Conservation (phyloP, 2,888 invertebrate genomes). For the Polymixis flavicincta region DNA sequence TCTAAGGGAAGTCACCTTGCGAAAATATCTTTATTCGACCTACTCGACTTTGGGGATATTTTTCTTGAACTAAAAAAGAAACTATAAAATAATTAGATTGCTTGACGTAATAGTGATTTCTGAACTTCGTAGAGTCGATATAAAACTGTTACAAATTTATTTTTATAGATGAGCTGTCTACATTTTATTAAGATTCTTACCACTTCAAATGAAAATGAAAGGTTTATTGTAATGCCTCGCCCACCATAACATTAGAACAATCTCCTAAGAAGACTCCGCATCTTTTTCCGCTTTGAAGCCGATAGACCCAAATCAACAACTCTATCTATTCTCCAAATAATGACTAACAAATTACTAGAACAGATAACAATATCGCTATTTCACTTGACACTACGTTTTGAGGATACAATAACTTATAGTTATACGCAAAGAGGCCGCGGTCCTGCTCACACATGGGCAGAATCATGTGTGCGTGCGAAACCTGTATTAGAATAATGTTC, state of each 20-base stretch:
- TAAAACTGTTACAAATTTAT: conserved; percentile 43
- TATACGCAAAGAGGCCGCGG: conserved; percentile 76
- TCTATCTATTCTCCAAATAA: conserved; percentile 14
- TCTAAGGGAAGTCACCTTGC: conserved; percentile 73
- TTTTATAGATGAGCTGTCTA: conserved; percentile 20
- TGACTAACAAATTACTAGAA: conserved; percentile 48
- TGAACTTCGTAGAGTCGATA: conserved; percentile 25
- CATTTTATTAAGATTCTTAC: neutral
- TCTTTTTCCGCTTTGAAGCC: conserved; percentile 1
- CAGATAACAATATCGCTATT: conserved; percentile 54
- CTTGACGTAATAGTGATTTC: conserved; percentile 30
- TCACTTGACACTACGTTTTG: conserved; percentile 63
- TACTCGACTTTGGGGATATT: conserved; percentile 68
- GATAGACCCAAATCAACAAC: conserved; percentile 24
- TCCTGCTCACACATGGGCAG: conserved; percentile 66
- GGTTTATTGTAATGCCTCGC: neutral
- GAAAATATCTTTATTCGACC: conserved; percentile 71
- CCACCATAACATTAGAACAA: neutral
- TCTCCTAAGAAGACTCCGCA: neutral
- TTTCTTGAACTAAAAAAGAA: conserved; percentile 50
- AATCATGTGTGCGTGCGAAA: conserved; percentile 67
- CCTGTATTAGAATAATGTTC: conserved; percentile 70
- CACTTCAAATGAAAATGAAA: conserved; percentile 1
- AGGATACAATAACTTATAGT: conserved; percentile 62
- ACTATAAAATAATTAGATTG: conserved; percentile 28